phyloP scores from a whole-genome alignment of 2,797 vertebrate species.

The Staurois parvus region DNA sequence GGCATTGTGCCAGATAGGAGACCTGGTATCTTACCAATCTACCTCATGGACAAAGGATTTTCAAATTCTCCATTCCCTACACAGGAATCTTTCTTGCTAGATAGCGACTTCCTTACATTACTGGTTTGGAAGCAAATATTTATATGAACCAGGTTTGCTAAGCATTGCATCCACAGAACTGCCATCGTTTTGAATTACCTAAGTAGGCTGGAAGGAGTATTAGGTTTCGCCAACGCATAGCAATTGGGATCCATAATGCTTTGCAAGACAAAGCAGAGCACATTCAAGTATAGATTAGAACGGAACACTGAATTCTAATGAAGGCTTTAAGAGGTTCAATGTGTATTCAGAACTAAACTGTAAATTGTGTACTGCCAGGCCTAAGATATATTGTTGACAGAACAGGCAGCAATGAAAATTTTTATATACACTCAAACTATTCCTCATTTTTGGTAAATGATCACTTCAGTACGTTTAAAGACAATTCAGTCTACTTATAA shows the following conservation, averaged over 20 bases:
- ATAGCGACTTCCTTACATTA: not conserved
- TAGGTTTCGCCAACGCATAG: slow-evolving; percentile 6
- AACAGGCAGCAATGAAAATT: not conserved
- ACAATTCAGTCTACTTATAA: slow-evolving; percentile 2
- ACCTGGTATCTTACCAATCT: not conserved
- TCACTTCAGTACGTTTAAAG: slow-evolving; percentile 6
- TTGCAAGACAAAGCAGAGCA: slow-evolving; percentile 20
- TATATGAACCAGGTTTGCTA: not conserved
- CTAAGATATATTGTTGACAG: slow-evolving; percentile 3
- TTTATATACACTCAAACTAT: not conserved
- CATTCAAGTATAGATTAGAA: slow-evolving; percentile 48
- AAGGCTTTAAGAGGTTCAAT: slow-evolving; percentile 3
- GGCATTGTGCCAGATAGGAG: not conserved
- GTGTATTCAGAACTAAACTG: not conserved
- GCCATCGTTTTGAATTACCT: not conserved
- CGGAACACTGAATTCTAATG: slow-evolving; percentile 18
- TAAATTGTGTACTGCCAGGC: slow-evolving; percentile 2
- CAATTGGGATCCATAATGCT: slow-evolving; percentile 29
- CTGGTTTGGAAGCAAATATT: slow-evolving; percentile 19
- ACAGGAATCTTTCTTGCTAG: not conserved
- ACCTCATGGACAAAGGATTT: too few relatives aligned
- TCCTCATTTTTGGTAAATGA: not conserved
- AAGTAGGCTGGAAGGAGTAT: not conserved
- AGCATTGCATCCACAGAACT: not conserved
- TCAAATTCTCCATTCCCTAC: not conserved